phyloP scores from a whole-genome alignment of 2,797 vertebrate genomes.

The Nothura maculosa region DNA sequence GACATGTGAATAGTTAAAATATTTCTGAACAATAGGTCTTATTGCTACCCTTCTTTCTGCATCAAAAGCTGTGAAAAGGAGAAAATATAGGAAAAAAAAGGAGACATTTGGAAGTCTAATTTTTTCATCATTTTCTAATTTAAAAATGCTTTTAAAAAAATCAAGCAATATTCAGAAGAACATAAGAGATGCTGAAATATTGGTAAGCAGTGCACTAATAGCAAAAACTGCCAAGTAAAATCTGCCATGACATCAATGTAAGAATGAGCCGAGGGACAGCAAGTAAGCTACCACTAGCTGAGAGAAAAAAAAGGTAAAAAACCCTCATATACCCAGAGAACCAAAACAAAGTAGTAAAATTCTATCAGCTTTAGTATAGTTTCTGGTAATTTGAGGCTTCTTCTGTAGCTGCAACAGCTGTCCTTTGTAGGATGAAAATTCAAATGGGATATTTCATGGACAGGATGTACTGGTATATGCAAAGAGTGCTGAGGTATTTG shows the following conservation, averaged over 20 bases:
- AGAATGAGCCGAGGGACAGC: not conserved
- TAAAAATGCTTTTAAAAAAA: not conserved
- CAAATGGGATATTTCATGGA: not conserved
- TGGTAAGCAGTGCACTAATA: not conserved
- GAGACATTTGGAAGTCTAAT: not conserved
- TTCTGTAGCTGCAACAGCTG: not conserved
- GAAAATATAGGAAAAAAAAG: rapidly evolving
- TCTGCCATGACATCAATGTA: no score
- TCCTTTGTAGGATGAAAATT: not conserved
- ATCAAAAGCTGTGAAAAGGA: not conserved
- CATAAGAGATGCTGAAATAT: not conserved
- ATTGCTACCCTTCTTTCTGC: not conserved
- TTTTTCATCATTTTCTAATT: not conserved
- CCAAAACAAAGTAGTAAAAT: not conserved
- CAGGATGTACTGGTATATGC: not conserved
- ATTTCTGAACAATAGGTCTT: rapidly evolving
- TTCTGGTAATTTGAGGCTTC: not conserved
- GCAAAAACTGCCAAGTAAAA: not conserved
- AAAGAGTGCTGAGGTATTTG: not conserved
- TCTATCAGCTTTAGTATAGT: not conserved
- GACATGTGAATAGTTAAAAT: not conserved
- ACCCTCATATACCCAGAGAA: not conserved
- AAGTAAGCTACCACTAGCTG: not conserved
- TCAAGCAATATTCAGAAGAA: not conserved
- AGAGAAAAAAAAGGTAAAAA: not conserved